These are phyloP conservation scores for Dynastes grantii DNA, from an alignment of 2,888 invertebrate species.

Conservation along the genomic window DNA sequence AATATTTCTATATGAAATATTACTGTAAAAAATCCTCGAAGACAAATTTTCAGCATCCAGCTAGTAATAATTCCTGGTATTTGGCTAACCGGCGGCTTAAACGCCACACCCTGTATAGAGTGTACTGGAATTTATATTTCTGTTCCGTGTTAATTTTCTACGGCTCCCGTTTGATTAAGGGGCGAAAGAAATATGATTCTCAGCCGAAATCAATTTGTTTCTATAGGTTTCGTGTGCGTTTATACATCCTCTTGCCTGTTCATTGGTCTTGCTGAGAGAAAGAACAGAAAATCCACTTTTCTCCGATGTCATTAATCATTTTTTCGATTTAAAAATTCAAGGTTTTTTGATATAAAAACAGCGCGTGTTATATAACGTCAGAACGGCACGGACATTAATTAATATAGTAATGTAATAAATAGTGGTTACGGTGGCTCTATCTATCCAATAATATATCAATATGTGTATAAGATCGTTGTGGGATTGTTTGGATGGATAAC, in stretches of 20 bases:
- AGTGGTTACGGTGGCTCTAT: not conserved
- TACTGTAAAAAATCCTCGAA: too few species aligned
- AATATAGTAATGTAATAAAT: slow-evolving; percentile 30
- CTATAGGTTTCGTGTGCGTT: not conserved
- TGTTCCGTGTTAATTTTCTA: not conserved
- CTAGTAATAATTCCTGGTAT: too few species aligned
- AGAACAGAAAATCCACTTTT: slow-evolving; percentile 16
- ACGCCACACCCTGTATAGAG: too few species aligned
- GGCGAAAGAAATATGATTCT: not conserved
- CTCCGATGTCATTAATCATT: slow-evolving; percentile 47
- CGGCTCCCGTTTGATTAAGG: slow-evolving; percentile 18
- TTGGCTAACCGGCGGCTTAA: too few species aligned
- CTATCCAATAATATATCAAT: not conserved
- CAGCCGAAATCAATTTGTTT: slow-evolving; percentile 30
- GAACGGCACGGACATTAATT: slow-evolving; percentile 35
- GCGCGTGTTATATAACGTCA: slow-evolving; percentile 30
- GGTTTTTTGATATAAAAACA: slow-evolving; percentile 47
- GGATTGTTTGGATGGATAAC: not conserved
- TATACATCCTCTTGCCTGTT: slow-evolving; percentile 21
- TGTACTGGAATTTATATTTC: not conserved
- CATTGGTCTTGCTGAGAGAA: slow-evolving; percentile 1
- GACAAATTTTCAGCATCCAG: too few species aligned
- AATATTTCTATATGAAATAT: too few species aligned
- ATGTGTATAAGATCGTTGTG: not conserved
- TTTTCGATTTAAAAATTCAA: slow-evolving; percentile 49